phyloP scores from a whole-genome alignment of 2,888 invertebrate species.

The Drosophila suboccidentalis region DNA sequence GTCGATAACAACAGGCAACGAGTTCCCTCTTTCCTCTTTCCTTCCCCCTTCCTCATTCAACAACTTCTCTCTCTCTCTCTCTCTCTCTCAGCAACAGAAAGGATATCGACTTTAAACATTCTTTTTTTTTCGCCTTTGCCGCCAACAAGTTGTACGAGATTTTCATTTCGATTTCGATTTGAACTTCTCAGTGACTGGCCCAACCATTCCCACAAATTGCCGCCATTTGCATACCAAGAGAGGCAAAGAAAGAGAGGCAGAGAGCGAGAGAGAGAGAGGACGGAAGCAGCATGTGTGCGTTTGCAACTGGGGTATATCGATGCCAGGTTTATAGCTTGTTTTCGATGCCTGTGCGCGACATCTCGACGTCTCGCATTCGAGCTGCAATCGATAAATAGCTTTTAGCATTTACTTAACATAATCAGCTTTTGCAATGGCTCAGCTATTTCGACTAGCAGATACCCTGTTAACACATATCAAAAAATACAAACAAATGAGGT shows the following conservation, averaged over 20 bases:
- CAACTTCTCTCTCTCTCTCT: not conserved
- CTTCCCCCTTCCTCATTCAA: too few species aligned
- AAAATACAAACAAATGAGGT: too few species aligned
- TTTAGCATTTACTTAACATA: constrained; percentile 29
- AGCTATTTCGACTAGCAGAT: not conserved
- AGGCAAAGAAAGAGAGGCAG: not conserved
- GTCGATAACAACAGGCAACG: constrained; percentile 42
- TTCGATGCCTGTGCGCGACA: constrained; percentile 59
- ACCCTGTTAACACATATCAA: not conserved
- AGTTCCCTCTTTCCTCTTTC: not conserved
- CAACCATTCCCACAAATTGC: constrained; percentile 45
- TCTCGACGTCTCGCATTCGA: constrained; percentile 28
- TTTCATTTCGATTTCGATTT: constrained; percentile 73
- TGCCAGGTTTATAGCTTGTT: constrained; percentile 20
- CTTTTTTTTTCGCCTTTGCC: constrained; percentile 19
- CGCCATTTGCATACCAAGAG: constrained; percentile 58
- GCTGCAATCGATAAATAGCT: constrained; percentile 63
- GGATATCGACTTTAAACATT: constrained; percentile 1
- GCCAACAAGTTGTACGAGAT: constrained; percentile 74
- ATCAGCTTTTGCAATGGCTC: not conserved
- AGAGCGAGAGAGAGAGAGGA: not conserved
- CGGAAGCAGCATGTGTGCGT: constrained; percentile 1
- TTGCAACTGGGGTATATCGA: constrained; percentile 6
- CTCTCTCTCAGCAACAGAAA: not conserved
- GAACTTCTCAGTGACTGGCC: constrained; percentile 31